These are phyloP conservation scores for Sprattus sprattus DNA, from an alignment of 2,113 vertebrate genomes.

Conservation along the genomic window DNA sequence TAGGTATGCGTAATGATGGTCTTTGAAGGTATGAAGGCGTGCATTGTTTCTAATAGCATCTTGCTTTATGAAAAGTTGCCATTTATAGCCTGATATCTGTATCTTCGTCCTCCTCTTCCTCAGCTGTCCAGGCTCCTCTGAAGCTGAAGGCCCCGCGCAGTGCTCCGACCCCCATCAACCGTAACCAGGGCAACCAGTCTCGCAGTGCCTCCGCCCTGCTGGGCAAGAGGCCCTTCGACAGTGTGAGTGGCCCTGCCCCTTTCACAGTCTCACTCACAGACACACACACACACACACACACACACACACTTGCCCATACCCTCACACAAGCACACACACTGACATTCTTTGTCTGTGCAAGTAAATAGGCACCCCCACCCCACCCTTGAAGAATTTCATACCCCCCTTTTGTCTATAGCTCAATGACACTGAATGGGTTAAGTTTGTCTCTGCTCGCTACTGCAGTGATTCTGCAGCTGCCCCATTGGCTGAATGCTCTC, in stretches of 20 bases:
- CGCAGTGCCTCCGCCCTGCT: slow-evolving; percentile 77
- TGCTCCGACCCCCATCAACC: slow-evolving; percentile 87
- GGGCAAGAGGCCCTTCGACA: slow-evolving; percentile 84
- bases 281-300: not conserved
- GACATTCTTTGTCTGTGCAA: not conserved
- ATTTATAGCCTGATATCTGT: too few species aligned
- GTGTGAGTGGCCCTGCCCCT: slow-evolving; percentile 64
- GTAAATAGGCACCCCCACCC: not conserved
- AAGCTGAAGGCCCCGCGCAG: slow-evolving; percentile 88
- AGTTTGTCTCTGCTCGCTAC: not conserved
- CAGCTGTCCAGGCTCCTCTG: slow-evolving; percentile 85
- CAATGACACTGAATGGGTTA: not conserved
- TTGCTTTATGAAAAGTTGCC: not conserved
- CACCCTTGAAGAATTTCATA: not conserved
- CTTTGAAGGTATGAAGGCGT: not conserved
- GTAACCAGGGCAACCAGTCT: slow-evolving; percentile 86
- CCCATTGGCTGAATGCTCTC: not conserved
- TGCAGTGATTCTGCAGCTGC: not conserved
- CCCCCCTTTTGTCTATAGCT: not conserved
- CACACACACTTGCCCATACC: not conserved
- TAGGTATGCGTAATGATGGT: not conserved
- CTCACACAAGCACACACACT: not conserved
- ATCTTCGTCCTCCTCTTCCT: not conserved
- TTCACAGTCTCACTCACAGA: slow-evolving; percentile 2
- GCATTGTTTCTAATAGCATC: not conserved